Evolutionary conservation across 2,888 invertebrate species (phyloP), one percentile per base, ranked within the genome.

Genomic region (Anaspis maculata): DNA sequence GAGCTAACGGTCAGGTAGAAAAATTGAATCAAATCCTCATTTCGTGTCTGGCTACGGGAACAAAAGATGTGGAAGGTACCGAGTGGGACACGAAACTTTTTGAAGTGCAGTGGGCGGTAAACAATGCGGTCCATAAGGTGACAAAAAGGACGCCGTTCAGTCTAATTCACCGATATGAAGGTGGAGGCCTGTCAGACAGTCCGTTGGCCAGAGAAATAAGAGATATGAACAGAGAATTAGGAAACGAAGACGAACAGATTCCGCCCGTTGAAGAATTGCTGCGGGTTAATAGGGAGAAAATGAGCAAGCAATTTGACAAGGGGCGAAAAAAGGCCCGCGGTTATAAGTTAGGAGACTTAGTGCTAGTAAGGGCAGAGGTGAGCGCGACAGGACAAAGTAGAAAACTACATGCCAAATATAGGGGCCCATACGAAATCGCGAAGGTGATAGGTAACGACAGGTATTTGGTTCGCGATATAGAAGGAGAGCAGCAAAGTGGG

Each of bases 1-100:
- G n/a, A n/a, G n/a, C n/a, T n/a, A n/a, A n/a, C n/a, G n/a, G n/a
- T n/a, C n/a, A n/a, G n/a, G n/a, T n/a, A n/a, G n/a, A n/a, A n/a
- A n/a, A n/a, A n/a, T n/a, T n/a, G 1, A 51, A 51, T 28, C 29
- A 33, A 9, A 32, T 25, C 0, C 45, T 56, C 3, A 16, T 54
- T 77, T 77, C 74, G 75, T 67, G 19, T n/a, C n/a, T n/a, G n/a
- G n/a, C n/a, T n/a, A n/a, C n/a, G n/a, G n/a, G n/a, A n/a, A n/a
- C n/a, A n/a, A n/a, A n/a, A n/a, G n/a, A n/a, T n/a, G n/a, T n/a
- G n/a, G n/a, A n/a, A n/a, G n/a, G n/a, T n/a, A n/a, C n/a, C n/a
- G n/a, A n/a, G n/a, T n/a, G n/a, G n/a, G n/a, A n/a, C 15, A 12
- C 29, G 5, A 42, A 37, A 27, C 26, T 49, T 24, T 32, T 15